Base-by-base conservation (phyloP, 2,113 vertebrate species). In the Chloebia gouldiae region DNA sequence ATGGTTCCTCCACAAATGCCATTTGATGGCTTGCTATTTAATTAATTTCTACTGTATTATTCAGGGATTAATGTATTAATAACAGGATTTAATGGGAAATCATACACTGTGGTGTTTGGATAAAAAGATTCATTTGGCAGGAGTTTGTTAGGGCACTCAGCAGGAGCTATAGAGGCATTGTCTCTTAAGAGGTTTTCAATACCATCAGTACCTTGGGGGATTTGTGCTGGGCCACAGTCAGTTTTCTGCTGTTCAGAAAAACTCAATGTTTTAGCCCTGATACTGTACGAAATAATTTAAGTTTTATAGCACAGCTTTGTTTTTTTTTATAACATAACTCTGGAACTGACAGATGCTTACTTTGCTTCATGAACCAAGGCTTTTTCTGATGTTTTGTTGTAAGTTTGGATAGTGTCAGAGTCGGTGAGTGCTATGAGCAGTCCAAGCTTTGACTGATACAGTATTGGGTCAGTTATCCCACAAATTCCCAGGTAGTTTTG, bases 321-420 rank as follows among this genome's bases (percentile, higher is more conserved):
- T 11, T 39, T 11, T 39, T 63, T 86, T 59, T 59, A 20, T 49
- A 12, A 24, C n/a, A 51, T 4, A n/a, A 40, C 18, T 64, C 28
- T 49, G 22, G 53, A 80, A 66, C 10, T 59, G 23, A 24, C 39
- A 42, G 13, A 50, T 50, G 11, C 7, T 83, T 15, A 28, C 15
- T 59, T 27, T 83, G 4, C 7, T 75, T 39, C 12, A 42, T 10
- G 18, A 80, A 20, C 7, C 9, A 50, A 28, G 9, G 3, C 4
- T 53, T 76, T 64, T 37, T 49, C 13, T 63, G 5, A 20, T 28
- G 6, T 42, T 81, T 21, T 54, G 3, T 63, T 57, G 14, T 70
- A 75, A 56, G 14, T 4, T 5, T 42, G 14, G 11, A 30, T 44
- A 1, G 0, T 50, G 15, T 40, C 4, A 3, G 11, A 31, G 42